Base-by-base conservation (phyloP, 2,888 invertebrate genomes). In the Smittia sp. region DNA sequence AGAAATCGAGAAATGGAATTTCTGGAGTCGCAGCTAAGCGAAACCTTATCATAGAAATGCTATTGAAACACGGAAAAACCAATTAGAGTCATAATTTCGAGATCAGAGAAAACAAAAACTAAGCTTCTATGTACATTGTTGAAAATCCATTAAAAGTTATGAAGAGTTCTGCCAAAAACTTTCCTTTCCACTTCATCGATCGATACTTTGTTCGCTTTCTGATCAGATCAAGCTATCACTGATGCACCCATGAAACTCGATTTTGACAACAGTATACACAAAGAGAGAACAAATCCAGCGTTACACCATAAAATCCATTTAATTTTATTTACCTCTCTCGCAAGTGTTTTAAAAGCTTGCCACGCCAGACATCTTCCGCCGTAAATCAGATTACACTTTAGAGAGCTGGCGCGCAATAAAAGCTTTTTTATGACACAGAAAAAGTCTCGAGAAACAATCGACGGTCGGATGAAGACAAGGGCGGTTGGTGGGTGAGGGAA, bases 371-470 rank as follows among this genome's bases (percentile, higher is more conserved):
- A 46, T 46, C 46, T 41, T 41, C 18, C 25, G 46, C 52, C 15
- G 68, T 46, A 68, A 68, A 68, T 68, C 68, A 68, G 68, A 68
- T 68, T 68, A 68, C 18, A n/a, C 52, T 46, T 46, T 15, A 46
- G 46, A 46, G 46, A 46, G 46, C 46, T 46, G n/a, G 46, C 13
- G 46, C 46, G 46, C 46, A 46, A 68, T 46, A 46, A 68, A 68
- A 68, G 46, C 68, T 27, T 68, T 68, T 25, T 24, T 46, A 22
- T 41, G 20, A 18, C 20, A 32, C 24, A n/a, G 1, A 38, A 38
- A 32, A 15, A 15, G 32, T 46, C 24, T 46, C 24, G 46, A 24
- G 52, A 68, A 68, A 24, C 68, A 68, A 52, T 68, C 46, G 68
- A 68, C 68, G 41, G 25, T 15, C n/a, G n/a, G 9, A 32, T 6